Conservation (phyloP, 2,888 invertebrate genomes). For the Argyra leucocephala region DNA sequence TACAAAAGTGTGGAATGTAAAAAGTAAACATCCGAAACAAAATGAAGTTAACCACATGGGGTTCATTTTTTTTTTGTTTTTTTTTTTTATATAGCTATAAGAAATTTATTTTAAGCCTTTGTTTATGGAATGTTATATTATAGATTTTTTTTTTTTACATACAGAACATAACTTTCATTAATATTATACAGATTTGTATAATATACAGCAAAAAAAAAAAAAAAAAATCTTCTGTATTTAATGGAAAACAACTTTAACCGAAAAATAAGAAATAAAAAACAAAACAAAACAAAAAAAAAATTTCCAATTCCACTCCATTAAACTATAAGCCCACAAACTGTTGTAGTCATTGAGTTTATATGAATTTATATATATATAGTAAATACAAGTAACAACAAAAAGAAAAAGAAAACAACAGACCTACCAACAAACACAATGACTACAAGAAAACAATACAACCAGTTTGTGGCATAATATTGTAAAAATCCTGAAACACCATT, state of each 20-base stretch:
- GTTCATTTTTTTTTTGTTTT: neutral
- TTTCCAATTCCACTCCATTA: neutral
- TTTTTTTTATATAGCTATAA: neutral
- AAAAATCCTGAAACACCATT: neutral
- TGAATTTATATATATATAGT: no score
- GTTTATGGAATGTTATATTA: neutral
- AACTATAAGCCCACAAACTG: neutral
- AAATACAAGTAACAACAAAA: neutral
- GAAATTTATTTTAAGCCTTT: neutral
- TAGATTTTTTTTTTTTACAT: neutral
- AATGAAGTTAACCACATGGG: neutral
- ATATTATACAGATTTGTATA: no score
- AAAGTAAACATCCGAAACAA: neutral
- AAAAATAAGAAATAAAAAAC: neutral
- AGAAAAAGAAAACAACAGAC: neutral
- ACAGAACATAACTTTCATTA: no score
- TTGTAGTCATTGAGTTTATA: neutral
- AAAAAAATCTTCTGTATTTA: no score
- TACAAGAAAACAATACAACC: neutral
- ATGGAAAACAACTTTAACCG: no score
- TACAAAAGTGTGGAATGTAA: no score
- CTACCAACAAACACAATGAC: neutral
- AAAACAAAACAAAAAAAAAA: neutral
- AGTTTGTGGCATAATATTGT: neutral
- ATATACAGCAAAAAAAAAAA: no score